phyloP scores from a whole-genome alignment of 2,797 vertebrate species.

The Decapterus maruadsi region DNA sequence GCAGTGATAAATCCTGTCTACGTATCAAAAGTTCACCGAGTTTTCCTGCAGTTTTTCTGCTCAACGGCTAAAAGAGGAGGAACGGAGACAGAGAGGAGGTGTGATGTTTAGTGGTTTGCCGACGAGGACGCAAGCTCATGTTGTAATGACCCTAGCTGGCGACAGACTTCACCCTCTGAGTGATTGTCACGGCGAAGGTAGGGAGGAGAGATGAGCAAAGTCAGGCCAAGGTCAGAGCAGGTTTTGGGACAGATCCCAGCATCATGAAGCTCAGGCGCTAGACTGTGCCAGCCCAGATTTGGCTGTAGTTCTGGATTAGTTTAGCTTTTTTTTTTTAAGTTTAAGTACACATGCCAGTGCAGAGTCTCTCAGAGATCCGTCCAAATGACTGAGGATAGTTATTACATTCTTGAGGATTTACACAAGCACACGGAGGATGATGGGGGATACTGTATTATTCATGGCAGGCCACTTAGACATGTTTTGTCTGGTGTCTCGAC shows the following conservation, averaged over 20 bases:
- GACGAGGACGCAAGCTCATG: slow-evolving; percentile 82
- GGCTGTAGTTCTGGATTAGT: slow-evolving; percentile 49
- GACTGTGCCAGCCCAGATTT: slow-evolving; percentile 56
- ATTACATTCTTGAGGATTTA: slow-evolving; percentile 67
- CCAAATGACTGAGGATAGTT: slow-evolving; percentile 61
- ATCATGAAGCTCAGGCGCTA: slow-evolving; percentile 44
- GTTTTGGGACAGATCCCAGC: slow-evolving; percentile 59
- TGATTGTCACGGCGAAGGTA: slow-evolving; percentile 52
- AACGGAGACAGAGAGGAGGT: slow-evolving; percentile 61
- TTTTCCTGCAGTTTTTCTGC: slow-evolving; percentile 19
- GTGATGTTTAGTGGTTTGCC: slow-evolving; percentile 69
- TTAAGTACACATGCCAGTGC: slow-evolving; percentile 25
- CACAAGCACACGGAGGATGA: slow-evolving; percentile 51
- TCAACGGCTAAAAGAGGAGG: slow-evolving; percentile 7
- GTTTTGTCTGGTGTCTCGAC: slow-evolving; percentile 73
- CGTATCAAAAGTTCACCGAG: slow-evolving; percentile 40
- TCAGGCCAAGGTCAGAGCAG: slow-evolving; percentile 67
- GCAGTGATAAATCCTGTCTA: slow-evolving; percentile 44
- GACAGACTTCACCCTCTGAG: slow-evolving; percentile 19
- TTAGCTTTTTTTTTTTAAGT: slow-evolving; percentile 14
- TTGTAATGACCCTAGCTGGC: slow-evolving; percentile 65
- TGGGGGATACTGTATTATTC: slow-evolving; percentile 66
- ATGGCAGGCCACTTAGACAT: slow-evolving; percentile 59
- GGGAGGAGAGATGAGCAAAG: slow-evolving; percentile 48
- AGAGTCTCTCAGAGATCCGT: slow-evolving; percentile 46